Evolutionary conservation across 1,140 invertebrate species (phyloP).

Genomic region (Cherax destructor): DNA sequence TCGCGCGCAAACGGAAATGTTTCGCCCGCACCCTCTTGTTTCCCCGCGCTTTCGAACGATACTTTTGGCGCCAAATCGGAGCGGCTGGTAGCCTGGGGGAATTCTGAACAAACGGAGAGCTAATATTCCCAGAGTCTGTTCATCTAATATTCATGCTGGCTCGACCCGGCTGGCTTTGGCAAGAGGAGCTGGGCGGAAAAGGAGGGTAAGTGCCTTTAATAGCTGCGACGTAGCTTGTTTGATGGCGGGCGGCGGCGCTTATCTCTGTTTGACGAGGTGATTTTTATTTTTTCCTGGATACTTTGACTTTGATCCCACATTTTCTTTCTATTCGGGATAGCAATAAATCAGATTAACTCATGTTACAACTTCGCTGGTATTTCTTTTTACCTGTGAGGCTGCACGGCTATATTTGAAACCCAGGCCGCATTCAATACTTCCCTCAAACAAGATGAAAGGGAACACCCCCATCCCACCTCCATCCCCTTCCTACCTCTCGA

Average conservation of each 20-base stretch:
- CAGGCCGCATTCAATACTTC: too few species aligned
- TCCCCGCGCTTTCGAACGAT: slow-evolving; percentile 30
- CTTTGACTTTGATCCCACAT: slow-evolving; percentile 26
- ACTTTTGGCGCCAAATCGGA: slow-evolving; percentile 45
- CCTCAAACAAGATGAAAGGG: too few species aligned
- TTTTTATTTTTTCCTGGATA: slow-evolving; percentile 15
- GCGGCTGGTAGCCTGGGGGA: slow-evolving; percentile 30
- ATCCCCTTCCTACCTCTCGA: too few species aligned
- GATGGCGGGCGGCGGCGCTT: slow-evolving; percentile 32
- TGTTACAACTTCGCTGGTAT: not conserved
- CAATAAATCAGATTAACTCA: slow-evolving; percentile 44
- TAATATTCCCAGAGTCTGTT: slow-evolving; percentile 47
- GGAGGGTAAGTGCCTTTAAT: slow-evolving; percentile 43
- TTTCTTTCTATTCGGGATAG: slow-evolving; percentile 30
- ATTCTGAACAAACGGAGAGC: slow-evolving; percentile 48
- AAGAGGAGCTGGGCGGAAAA: slow-evolving; percentile 41
- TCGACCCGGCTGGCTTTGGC: slow-evolving; percentile 44
- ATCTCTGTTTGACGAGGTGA: slow-evolving; percentile 36
- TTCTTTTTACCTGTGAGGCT: too few species aligned
- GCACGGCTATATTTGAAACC: too few species aligned
- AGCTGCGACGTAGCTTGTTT: slow-evolving; percentile 41
- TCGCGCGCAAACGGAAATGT: slow-evolving; percentile 26
- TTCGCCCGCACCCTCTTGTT: slow-evolving; percentile 13
- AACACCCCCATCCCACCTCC: too few species aligned
- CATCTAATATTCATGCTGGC: slow-evolving; percentile 47